Conservation (phyloP, 2,113 vertebrate species). For the Daubentonia madagascariensis region DNA sequence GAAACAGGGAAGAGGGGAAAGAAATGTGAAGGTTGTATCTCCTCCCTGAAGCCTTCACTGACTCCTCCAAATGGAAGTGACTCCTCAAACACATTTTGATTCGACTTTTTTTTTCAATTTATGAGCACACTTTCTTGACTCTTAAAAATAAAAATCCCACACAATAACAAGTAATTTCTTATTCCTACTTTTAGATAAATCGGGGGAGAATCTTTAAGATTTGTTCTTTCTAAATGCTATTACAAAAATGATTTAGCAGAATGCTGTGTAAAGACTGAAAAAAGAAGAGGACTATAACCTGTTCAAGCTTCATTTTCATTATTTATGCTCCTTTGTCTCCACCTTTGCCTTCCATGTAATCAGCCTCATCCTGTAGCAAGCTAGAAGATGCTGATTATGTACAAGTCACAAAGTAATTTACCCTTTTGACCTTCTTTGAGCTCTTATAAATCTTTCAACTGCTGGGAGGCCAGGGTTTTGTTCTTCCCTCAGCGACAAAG, state of each 20-base stretch:
- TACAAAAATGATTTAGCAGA: neutral
- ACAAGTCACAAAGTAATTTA: constrained; percentile 56
- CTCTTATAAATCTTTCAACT: constrained; percentile 60
- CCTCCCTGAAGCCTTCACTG: neutral
- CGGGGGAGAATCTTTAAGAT: neutral
- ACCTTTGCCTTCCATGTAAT: constrained; percentile 53
- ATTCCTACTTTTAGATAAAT: neutral
- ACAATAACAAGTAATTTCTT: neutral
- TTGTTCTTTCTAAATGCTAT: constrained; percentile 28
- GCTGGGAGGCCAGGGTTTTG: constrained; percentile 48
- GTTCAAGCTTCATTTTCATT: constrained; percentile 17
- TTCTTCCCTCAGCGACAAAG: constrained; percentile 56
- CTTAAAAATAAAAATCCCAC: neutral
- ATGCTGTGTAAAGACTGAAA: neutral
- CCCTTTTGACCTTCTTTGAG: constrained; percentile 67
- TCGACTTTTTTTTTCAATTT: neutral
- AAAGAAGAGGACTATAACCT: neutral
- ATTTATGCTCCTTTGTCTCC: constrained; percentile 38
- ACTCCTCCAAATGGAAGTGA: neutral
- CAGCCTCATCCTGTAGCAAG: constrained; percentile 4
- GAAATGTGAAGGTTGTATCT: neutral
- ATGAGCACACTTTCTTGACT: neutral
- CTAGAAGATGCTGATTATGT: constrained; percentile 58
- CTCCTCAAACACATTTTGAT: neutral
- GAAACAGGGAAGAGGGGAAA: neutral